Base-by-base conservation (phyloP, 2,888 invertebrate genomes). In the Zelleria hepariella region DNA sequence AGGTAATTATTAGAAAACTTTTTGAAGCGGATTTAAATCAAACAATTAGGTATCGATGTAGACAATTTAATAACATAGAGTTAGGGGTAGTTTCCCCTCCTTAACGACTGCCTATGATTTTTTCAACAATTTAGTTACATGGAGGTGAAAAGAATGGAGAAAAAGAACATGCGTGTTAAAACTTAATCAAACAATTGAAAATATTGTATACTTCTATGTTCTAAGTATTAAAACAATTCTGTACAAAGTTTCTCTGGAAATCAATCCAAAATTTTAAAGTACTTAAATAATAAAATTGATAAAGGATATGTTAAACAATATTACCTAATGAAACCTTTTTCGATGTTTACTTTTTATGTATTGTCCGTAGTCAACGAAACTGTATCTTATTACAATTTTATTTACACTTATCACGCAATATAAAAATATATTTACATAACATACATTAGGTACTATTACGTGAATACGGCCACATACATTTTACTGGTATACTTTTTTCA, bases 301-400 rank as follows among this genome's bases (percentile, higher is more conserved):
- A 42, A 26, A n/a, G n/a, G n/a, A n/a, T n/a, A n/a, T n/a, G n/a
- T n/a, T n/a, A n/a, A n/a, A n/a, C n/a, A n/a, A n/a, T n/a, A n/a
- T n/a, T 15, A 42, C 32, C 2, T 15, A 15, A 15, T 15, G 15
- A 60, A 56, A 59, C 61, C 49, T 63, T 63, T 60, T 61, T 48
- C 52, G 58, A 64, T 54, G 61, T 63, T 62, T 64, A 57, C 62
- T 61, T 65, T 15, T 47, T 26, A 60, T 59, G 60, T 66, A 74
- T 81, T 83, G 79, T 80, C 82, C 71, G 77, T 70, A 80, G 74
- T 78, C 74, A 79, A 81, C 78, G 74, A 75, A 74, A 65, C 70
- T 64, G 70, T 70, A 68, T 70, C 72, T 64, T 68, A 66, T 70
- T 68, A 25, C 15, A 53, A 64, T 63, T 69, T 65, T 77, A 72